Evolutionary conservation across 2,888 invertebrate species (phyloP).

Genomic region (Netelia fuscicornis): DNA sequence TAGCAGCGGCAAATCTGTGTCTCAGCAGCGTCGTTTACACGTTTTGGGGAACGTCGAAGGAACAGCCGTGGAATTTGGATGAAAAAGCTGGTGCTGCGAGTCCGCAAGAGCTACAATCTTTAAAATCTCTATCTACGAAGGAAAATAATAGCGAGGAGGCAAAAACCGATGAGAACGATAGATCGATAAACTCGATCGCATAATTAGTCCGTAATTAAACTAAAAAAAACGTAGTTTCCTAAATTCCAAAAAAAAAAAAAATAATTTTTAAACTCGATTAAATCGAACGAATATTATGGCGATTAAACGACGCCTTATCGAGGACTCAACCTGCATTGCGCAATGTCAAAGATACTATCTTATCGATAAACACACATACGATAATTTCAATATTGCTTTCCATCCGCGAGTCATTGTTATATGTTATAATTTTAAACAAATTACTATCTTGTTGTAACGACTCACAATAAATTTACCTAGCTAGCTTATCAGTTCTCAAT

Average conservation of each 20-base stretch:
- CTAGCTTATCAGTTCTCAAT: no score
- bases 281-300: neutral
- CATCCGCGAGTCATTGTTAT: no score
- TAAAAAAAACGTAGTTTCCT: neutral
- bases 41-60: conserved; percentile 78
- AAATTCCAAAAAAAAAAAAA: neutral
- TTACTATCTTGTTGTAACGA: no score
- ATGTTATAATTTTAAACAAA: no score
- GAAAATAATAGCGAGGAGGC: conserved; percentile 19
- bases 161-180: conserved; percentile 18
- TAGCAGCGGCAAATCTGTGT: conserved; percentile 77
- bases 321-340: neutral
- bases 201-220: conserved; percentile 7
- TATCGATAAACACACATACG: neutral
- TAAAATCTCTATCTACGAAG: conserved; percentile 35
- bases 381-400: neutral
- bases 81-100: conserved; percentile 31
- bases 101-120: conserved; percentile 49
- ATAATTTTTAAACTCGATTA: no score
- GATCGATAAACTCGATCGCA: neutral
- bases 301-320: neutral
- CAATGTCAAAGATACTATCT: neutral
- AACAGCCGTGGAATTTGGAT: conserved; percentile 80
- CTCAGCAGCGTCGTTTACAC: conserved; percentile 75
- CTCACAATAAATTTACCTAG: no score